phyloP scores from a whole-genome alignment of 2,888 invertebrate genomes.

The Rhodophaea formosa region DNA sequence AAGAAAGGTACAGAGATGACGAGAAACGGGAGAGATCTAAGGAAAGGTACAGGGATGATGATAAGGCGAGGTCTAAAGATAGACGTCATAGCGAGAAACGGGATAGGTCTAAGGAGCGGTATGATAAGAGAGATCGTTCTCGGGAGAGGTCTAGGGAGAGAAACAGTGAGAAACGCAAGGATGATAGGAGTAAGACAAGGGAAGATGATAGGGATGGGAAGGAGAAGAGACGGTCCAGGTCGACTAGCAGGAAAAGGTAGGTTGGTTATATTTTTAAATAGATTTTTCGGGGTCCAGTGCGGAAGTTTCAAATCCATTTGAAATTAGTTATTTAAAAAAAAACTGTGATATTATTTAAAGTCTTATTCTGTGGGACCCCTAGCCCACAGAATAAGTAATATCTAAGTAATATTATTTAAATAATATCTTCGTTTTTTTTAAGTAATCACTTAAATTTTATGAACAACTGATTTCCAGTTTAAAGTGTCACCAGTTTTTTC shows the following conservation, averaged over 20 bases:
- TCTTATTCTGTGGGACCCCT: too few relatives aligned
- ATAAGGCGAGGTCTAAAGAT: conserved; percentile 23
- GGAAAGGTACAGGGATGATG: conserved; percentile 17
- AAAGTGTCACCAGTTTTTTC: too few relatives aligned
- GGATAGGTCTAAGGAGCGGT: conserved; percentile 16
- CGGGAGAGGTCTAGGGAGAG: conserved; percentile 24
- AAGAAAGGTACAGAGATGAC: background rate
- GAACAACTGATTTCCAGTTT: too few relatives aligned
- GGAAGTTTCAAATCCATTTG: too few relatives aligned
- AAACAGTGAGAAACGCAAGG: conserved; percentile 28
- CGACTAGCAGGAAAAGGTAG: conserved; percentile 43
- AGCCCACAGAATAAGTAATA: too few relatives aligned
- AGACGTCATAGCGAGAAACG: conserved; percentile 30
- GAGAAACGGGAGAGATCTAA: conserved; percentile 4
- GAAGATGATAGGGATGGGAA: conserved; percentile 33
- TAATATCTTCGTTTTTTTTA: background rate
- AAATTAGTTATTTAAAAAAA: too few relatives aligned
- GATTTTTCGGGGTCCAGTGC: too few relatives aligned
- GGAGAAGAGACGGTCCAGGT: conserved; percentile 48
- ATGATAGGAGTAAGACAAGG: conserved; percentile 23
- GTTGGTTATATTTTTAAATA: conserved; percentile 15
- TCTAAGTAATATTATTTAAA: conserved; percentile 15
- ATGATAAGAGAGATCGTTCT: conserved; percentile 8
- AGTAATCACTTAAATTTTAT: too few relatives aligned
- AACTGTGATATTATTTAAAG: too few relatives aligned